phyloP scores from a whole-genome alignment of 2,797 vertebrate genomes.

The Takifugu rubripes region DNA sequence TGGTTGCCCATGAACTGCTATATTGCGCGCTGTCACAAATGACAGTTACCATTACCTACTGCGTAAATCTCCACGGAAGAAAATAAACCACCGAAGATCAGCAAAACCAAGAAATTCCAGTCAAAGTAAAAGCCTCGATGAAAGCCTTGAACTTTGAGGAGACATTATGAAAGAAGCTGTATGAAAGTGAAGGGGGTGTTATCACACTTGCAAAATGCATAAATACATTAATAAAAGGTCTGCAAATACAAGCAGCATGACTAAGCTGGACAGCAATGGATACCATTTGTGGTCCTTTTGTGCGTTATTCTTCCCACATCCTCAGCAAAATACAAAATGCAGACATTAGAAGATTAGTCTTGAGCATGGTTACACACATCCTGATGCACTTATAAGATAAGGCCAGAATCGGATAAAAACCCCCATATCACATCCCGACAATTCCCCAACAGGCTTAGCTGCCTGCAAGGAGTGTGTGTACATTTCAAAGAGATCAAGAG shows the following conservation, averaged over 20 bases:
- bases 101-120: neutral
- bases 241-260: no score
- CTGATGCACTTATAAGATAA: conserved; percentile 51
- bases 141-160: no score
- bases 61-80: neutral
- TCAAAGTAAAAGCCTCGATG: no score
- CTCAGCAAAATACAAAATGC: neutral
- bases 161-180: no score
- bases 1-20: no score
- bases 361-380: conserved; percentile 27
- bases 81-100: neutral
- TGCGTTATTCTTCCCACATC: no score
- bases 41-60: neutral
- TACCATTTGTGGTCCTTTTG: no score
- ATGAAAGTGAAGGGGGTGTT: no score
- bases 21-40: no score
- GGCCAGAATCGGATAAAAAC: conserved; percentile 42
- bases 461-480: conserved; percentile 36
- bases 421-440: conserved; percentile 33
- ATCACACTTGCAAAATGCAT: no score
- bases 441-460: conserved; percentile 39
- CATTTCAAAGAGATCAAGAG: conserved; percentile 44
- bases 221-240: no score
- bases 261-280: no score
- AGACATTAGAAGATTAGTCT: conserved; percentile 16